Evolutionary conservation across 2,888 invertebrate genomes (phyloP).

Genomic region (Subacronicta megacephala): DNA sequence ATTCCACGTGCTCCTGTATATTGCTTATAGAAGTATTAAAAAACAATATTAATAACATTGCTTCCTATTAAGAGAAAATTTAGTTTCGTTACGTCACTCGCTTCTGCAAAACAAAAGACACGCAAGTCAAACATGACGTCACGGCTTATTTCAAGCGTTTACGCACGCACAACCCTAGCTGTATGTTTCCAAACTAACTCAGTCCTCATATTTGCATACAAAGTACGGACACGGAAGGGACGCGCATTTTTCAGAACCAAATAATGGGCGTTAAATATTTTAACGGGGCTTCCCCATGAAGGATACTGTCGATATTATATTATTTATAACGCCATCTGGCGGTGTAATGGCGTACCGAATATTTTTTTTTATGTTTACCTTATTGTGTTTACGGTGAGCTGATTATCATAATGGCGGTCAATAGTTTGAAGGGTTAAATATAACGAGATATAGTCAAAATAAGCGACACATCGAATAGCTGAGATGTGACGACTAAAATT

Average conservation of each 20-base stretch:
- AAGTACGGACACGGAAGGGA: constrained; percentile 75
- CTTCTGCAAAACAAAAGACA: too few species aligned
- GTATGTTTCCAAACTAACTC: constrained; percentile 50
- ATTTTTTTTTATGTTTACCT: constrained; percentile 54
- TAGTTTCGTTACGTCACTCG: too few species aligned
- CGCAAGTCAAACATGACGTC: too few species aligned
- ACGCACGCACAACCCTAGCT: background rate
- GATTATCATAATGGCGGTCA: constrained; percentile 40
- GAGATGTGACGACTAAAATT: too few species aligned
- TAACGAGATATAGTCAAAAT: background rate
- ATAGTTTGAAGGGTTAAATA: constrained; percentile 24
- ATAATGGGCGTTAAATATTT: constrained; percentile 78
- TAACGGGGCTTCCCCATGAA: constrained; percentile 70
- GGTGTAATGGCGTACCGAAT: constrained; percentile 48
- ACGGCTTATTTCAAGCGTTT: too few species aligned
- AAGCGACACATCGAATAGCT: too few species aligned
- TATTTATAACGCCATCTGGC: constrained; percentile 69
- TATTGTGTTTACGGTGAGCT: constrained; percentile 47
- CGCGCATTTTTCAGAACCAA: constrained; percentile 73
- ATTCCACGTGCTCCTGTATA: too few species aligned
- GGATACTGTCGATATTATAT: constrained; percentile 74
- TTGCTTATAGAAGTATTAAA: too few species aligned
- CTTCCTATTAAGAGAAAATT: too few species aligned
- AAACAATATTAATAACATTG: too few species aligned
- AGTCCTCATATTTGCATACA: constrained; percentile 74